Evolutionary conservation across 2,888 invertebrate genomes (phyloP).

Genomic region (Hypomecis punctinalis): DNA sequence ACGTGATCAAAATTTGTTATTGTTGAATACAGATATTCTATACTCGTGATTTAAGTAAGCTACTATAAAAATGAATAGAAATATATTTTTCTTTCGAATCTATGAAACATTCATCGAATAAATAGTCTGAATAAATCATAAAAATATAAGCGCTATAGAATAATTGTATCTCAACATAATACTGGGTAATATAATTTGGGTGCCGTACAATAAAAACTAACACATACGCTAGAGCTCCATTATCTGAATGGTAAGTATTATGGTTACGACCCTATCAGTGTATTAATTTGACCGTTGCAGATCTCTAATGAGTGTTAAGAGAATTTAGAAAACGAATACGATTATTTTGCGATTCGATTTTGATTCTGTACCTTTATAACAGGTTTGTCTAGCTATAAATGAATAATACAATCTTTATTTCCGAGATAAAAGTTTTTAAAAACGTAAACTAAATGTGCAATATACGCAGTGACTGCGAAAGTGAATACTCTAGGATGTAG

Average conservation of each 20-base stretch:
- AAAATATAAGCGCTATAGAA: not conserved
- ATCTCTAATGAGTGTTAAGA: constrained; percentile 5
- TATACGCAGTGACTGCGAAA: no score
- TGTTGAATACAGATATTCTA: no score
- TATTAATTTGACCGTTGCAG: constrained; percentile 7
- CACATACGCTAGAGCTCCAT: constrained; percentile 3
- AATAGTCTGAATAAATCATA: no score
- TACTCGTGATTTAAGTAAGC: no score
- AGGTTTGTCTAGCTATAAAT: no score
- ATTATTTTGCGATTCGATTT: not conserved
- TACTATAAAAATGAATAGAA: no score
- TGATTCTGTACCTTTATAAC: not conserved
- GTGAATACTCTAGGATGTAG: no score
- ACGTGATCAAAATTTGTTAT: no score
- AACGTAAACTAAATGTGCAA: no score
- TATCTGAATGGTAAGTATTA: constrained; percentile 17
- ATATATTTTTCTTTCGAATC: no score
- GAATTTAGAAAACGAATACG: not conserved
- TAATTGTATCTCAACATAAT: constrained; percentile 16
- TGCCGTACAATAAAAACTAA: constrained; percentile 11
- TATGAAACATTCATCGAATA: not conserved
- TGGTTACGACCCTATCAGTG: not conserved
- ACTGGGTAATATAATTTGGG: constrained; percentile 3
- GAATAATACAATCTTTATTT: no score
- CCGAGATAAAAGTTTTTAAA: no score